Evolutionary conservation across 2,797 vertebrate genomes (phyloP).

Genomic region (Pseudochirops cupreus): DNA sequence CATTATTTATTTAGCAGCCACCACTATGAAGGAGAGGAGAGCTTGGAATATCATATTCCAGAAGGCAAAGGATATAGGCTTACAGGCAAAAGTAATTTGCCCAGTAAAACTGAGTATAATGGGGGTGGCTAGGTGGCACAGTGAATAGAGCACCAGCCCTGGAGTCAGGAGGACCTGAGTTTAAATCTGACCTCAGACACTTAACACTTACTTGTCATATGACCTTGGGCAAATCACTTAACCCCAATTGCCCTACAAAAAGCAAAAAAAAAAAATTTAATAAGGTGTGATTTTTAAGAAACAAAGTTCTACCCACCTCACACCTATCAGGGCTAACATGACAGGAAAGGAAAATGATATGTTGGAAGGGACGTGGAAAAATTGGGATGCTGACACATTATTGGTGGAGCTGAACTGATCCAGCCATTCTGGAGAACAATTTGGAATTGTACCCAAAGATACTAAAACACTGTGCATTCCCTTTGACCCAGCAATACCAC

Average conservation of each 20-base stretch:
- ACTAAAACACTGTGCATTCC: not conserved
- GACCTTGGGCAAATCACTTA: too few species aligned
- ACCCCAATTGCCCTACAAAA: not conserved
- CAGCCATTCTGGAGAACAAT: not conserved
- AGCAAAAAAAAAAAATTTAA: not conserved
- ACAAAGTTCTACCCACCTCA: not conserved
- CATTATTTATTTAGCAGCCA: not conserved
- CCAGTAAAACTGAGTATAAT: not conserved
- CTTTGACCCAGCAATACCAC: not conserved
- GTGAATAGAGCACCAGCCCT: too few species aligned
- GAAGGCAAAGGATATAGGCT: not conserved
- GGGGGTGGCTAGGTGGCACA: too few species aligned
- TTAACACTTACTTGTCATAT: too few species aligned
- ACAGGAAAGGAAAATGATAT: not conserved
- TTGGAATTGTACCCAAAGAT: not conserved
- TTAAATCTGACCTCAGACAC: too few species aligned
- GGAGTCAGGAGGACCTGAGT: too few species aligned
- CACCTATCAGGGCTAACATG: not conserved
- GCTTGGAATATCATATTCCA: not conserved
- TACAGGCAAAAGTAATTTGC: not conserved
- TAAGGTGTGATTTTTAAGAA: not conserved
- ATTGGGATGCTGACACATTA: not conserved
- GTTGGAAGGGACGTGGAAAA: not conserved
- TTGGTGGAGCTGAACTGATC: not conserved
- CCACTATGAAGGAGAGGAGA: not conserved